Base-by-base conservation (phyloP, 2,113 vertebrate genomes). In the Myiozetetes cayanensis region DNA sequence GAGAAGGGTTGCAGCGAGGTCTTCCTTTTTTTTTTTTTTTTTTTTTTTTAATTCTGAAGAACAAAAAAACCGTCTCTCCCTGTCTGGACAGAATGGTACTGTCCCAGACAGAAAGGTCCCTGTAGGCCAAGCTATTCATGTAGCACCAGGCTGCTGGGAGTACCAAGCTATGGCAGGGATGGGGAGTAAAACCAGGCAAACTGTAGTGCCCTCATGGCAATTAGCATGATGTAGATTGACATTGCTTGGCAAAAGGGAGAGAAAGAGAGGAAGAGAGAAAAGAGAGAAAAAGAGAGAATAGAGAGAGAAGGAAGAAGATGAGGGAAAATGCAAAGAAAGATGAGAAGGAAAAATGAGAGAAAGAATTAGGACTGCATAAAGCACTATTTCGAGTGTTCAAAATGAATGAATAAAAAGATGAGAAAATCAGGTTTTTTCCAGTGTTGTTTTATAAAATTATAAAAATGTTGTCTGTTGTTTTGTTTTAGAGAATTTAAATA, bases 11-110 rank as follows among this genome's bases (percentile, higher is more conserved):
- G 52, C 39, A 59, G 59, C 23, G 92, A 79, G 59, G 30, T 82
- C 44, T 82, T 68, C 33, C 13, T 44, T 74, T 47, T 27, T 18
- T 12, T 22, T 25, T 27, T 18, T 12, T 22, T 25, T 39, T 55
- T 28, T 46, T 24, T 24, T 53, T 35, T 23, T 50, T 25, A 14
- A 50, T 50, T 3, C 56, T 85, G 14, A 89, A 86, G 92, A 96
- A 96, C 73, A 96, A 81, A 89, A 95, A 91, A 39, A 39, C 10
- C 5, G 55, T 76, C 89, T 95, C 97, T 98, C 98, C 98, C 98
- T 97, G 98, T 98, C 98, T 98, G 94, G 94, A 72, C 9, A 11
- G 88, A 98, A 98, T 98, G 98, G 98, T 98, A 97, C 93, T 96
- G 96, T 93, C 98, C 97, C 96, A 98, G 98, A 98, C 98, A 93